Percentiles rank a stretch among this genome's conserved stretches.
phyloP scores from a whole-genome alignment of 2,888 invertebrate species.

The Latheticus oryzae region DNA sequence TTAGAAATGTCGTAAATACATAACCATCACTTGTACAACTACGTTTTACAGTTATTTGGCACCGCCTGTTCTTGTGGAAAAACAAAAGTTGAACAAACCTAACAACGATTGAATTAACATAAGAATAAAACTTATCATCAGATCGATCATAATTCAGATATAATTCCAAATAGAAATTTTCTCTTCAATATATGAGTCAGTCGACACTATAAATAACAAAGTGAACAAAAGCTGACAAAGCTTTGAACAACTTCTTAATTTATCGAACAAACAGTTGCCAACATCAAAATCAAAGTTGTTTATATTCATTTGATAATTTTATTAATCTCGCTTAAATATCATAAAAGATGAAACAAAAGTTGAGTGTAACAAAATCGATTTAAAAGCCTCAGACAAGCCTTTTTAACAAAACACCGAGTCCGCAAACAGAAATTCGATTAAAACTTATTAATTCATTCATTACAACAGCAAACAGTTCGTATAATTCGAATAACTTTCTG shows the following conservation, averaged over 20 bases:
- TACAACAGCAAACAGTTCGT: background rate
- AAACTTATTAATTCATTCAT: constrained; percentile 6
- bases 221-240: constrained; percentile 6
- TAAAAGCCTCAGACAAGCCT: too few relatives aligned
- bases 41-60: too few relatives aligned
- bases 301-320: too few relatives aligned
- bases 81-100: constrained; percentile 2
- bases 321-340: too few relatives aligned
- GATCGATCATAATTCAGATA: constrained; percentile 1
- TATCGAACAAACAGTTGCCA: constrained; percentile 3
- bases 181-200: constrained; percentile 1
- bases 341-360: too few relatives aligned
- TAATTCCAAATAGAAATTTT: constrained; percentile 4
- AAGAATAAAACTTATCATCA: background rate
- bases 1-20: background rate
- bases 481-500: constrained; percentile 10
- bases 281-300: constrained; percentile 9
- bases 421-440: constrained; percentile 6
- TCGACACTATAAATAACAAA: constrained; percentile 3
- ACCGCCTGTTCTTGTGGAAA: too few relatives aligned
- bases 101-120: background rate
- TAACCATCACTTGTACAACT: background rate
- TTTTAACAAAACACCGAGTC: background rate
- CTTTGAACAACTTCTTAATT: constrained; percentile 11
- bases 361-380: too few relatives aligned